Base-by-base conservation (phyloP, 2,888 invertebrate species). In the Drosophila setosimentum region DNA sequence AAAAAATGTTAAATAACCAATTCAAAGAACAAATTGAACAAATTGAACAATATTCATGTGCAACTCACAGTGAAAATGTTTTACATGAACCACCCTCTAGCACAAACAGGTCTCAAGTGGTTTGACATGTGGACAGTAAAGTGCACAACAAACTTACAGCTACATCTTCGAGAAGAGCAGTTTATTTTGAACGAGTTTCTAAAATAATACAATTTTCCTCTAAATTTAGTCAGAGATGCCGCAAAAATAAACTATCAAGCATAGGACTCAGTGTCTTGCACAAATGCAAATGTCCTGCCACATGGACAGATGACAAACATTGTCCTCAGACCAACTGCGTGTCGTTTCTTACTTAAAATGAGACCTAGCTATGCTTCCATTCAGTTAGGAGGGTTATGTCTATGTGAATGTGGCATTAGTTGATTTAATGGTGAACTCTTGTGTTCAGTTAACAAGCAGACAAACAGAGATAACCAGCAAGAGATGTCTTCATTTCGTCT, bases 141-240 rank as follows among this genome's bases (percentile, higher is more conserved):
- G 57, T 73, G 76, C 61, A 59, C 78, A 78, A 57, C 63, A 48
- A 57, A 60, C 49, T 35, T 53, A 51, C 65, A 71, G 30, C 30
- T 27, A 32, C 48, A 45, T 24, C 29, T 60, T 37, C 51, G 50
- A 24, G 30, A 55, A 33, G 67, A 83, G 76, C 71, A 72, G 78
- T 80, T 82, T 82, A 80, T 59, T 51, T 62, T 62, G 55, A 58
- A 70, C 8, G 51, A 80, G 80, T 78, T 63, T 81, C 84, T 89
- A 79, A 83, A 83, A 88, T 86, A 90, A 90, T 89, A 89, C 80
- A 82, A 88, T 90, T 90, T 87, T 87, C 83, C 78, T 78, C 82
- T 83, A 88, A 88, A 87, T 90, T 90, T 83, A 69, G 73, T 76
- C 68, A 73, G 78, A 86, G 73, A 68, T 68, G 78, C 68, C 69